phyloP scores from a whole-genome alignment of 2,888 invertebrate genomes.

The Drosophila imparisetae region DNA sequence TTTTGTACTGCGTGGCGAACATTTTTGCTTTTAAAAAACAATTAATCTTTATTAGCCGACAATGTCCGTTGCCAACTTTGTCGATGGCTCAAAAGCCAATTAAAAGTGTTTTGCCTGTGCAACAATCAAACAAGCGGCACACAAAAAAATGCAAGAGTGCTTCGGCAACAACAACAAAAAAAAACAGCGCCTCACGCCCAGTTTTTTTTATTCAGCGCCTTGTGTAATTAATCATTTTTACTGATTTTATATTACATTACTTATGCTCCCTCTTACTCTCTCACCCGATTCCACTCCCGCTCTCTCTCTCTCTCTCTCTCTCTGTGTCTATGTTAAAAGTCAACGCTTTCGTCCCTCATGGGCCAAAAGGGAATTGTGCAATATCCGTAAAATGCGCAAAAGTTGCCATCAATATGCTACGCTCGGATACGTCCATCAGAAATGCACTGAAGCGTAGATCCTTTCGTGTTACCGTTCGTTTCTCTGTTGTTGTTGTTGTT shows the following conservation, averaged over 20 bases:
- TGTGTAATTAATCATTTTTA: conserved; percentile 75
- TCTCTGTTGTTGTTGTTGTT: conserved; percentile 29
- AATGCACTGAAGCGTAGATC: conserved; percentile 80
- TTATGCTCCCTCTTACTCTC: conserved; percentile 4
- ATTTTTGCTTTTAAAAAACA: conserved; percentile 78
- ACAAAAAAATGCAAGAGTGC: conserved; percentile 12
- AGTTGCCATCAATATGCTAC: conserved; percentile 81
- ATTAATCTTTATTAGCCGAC: conserved; percentile 75
- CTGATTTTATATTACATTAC: conserved; percentile 54
- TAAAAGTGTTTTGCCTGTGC: conserved; percentile 71
- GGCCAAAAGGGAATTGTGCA: conserved; percentile 69
- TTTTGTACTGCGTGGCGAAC: conserved; percentile 51
- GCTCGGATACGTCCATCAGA: conserved; percentile 81
- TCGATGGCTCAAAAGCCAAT: conserved; percentile 77
- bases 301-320: conserved; percentile 3
- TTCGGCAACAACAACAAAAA: not conserved
- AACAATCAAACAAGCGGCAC: conserved; percentile 58
- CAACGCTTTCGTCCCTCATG: conserved; percentile 42
- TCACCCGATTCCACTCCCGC: not conserved
- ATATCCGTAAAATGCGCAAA: conserved; percentile 81
- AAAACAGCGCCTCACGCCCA: conserved; percentile 14
- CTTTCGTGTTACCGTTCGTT: conserved; percentile 59
- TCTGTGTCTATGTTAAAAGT: conserved; percentile 44
- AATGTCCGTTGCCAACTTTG: conserved; percentile 47
- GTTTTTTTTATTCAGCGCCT: conserved; percentile 4